Base-by-base conservation (phyloP, 2,888 invertebrate genomes). In the Heteromurus nitidus region DNA sequence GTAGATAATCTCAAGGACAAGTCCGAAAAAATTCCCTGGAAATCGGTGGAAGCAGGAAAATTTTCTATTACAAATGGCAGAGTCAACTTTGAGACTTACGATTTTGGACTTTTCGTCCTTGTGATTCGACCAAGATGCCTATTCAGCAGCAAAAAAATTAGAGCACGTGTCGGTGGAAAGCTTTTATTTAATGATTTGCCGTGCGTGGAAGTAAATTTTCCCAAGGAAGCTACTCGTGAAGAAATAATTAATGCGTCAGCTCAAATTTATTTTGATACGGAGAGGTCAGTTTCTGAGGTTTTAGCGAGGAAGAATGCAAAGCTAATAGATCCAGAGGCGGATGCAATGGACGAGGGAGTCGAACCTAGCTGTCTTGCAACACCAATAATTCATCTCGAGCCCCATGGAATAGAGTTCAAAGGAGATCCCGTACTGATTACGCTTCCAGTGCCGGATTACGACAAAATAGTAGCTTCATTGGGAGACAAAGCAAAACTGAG, bases 371-470 rank as follows among this genome's bases (percentile, higher is more conserved):
- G 30, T 22, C 60, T 88, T 18, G 88, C 88, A 11, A 87, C 88
- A 7, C 88, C 88, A 20, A 82, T 88, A 7, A 85, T 88, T 20
- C 86, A 87, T 85, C 60, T 88, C 7, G 87, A 87, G 18, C 88
- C 88, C 16, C 88, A 88, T 82, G 88, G 88, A 16, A 85, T 87
- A 26, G 65, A 82, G 26, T 88, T 88, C 70, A 9, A 30, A 1
- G 75, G 69, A n/a, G 65, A 82, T 20, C 85, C 85, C 16, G 88
- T 88, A 9, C 82, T 77, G 24, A 58, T 88, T 31, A 82, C 76
- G 7, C 79, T 88, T 18, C 88, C 88, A n/a, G 83, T 88, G 13
- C 88, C 88, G 7, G 84, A 88, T 58, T 87, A 88, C 64, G 65
- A 83, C 1, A 55, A 82, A 53, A 87, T 88, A 18, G 69, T 72